Evolutionary conservation across 2,797 vertebrate genomes (phyloP), one percentile per base, ranked within the genome.

Genomic region (Labroides dimidiatus): DNA sequence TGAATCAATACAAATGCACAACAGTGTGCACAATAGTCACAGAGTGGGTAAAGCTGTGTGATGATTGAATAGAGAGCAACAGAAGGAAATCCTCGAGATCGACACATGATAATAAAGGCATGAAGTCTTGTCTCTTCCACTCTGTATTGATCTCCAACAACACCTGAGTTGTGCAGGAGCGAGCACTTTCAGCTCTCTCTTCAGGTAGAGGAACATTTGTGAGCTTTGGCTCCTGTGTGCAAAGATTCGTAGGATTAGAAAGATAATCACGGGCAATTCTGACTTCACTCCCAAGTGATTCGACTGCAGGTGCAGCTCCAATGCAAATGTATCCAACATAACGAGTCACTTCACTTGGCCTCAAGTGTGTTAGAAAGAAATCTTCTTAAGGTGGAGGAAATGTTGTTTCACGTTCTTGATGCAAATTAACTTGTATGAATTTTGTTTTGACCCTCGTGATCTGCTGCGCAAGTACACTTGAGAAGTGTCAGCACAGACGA

Each of bases 91-190:
- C 62, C 51, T 84, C 64, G 43, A 64, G 63, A 69, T 69, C 53
- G 23, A 81, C 65, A 72, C 67, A 69, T 8, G 30, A 52, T 42
- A 68, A 63, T 12, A 75, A 74, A 62, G 58, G 45, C 62, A 47
- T 74, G 37, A 24, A 41, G 43, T 74, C 2, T 10, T 79, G 62
- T 75, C 48, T 81, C 21, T 57, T 84, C 55, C 77, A 63, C 74
- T 84, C 70, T 77, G 71, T 52, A 57, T 59, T 57, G 65, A 77
- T 72, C 75, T 77, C 75, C 71, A 74, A 72, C 83, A 86, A 73
- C 83, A 86, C 91, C 91, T 87, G 91, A 93, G 90, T 87, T 85
- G 71, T 65, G 79, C 59, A 64, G 73, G 71, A 82, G 60, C 62
- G 37, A 57, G 59, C n/a, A 19, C 58, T 63, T 48, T 63, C 21